Percentiles rank a stretch among this genome's conserved stretches.
phyloP scores from a whole-genome alignment of 2,888 invertebrate genomes.

The Zaprionus obscuricornis region DNA sequence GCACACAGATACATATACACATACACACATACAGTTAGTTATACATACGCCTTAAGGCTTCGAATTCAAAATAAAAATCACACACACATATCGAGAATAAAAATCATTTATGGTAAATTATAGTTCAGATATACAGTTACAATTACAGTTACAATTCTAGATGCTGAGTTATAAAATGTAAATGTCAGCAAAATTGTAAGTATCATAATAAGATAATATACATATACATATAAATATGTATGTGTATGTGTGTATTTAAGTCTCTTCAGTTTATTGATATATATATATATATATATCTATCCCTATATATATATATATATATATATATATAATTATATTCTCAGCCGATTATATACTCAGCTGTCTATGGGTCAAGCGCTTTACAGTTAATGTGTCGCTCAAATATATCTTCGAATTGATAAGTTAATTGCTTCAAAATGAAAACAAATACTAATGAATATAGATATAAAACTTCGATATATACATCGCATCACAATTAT shows the following conservation, averaged over 20 bases:
- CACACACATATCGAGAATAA: slow-evolving; percentile 61
- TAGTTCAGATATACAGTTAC: no score
- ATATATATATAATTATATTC: slow-evolving; percentile 7
- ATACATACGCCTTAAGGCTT: slow-evolving; percentile 57
- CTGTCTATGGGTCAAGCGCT: slow-evolving; percentile 28
- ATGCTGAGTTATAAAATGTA: no score
- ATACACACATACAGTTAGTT: slow-evolving; percentile 32
- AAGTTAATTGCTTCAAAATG: slow-evolving; percentile 12
- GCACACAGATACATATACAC: slow-evolving; percentile 14
- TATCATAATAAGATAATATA: no score
- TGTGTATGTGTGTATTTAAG: not conserved
- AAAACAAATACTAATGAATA: slow-evolving; percentile 1
- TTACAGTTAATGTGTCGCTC: slow-evolving; percentile 21
- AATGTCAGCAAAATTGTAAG: no score
- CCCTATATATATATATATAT: slow-evolving; percentile 8
- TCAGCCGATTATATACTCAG: not conserved
- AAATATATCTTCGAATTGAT: slow-evolving; percentile 2
- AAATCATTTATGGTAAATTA: slow-evolving; percentile 48
- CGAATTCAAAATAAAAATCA: slow-evolving; percentile 34
- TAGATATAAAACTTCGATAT: no score
- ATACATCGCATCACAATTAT: no score
- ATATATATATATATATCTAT: slow-evolving; percentile 2
- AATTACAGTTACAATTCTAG: no score
- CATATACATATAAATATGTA: not conserved
- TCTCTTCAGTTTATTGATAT: slow-evolving; percentile 9